phyloP scores from a whole-genome alignment of 2,797 vertebrate genomes.

The Thalassophryne amazonica region DNA sequence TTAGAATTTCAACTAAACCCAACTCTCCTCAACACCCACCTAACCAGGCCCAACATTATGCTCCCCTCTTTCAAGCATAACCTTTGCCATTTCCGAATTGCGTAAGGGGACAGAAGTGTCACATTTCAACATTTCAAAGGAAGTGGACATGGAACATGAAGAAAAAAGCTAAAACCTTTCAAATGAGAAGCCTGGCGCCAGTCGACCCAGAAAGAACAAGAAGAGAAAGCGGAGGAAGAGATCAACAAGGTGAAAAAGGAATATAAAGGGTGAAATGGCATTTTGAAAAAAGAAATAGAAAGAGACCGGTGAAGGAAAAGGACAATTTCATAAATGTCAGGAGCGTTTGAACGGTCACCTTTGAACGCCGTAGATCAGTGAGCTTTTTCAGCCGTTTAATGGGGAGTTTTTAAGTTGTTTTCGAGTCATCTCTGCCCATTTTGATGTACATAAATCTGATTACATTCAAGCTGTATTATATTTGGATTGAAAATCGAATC shows the following conservation, averaged over 20 bases:
- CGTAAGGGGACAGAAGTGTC: background rate
- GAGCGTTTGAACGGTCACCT: conserved; percentile 49
- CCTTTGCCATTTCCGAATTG: background rate
- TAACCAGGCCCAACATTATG: background rate
- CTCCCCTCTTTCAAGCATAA: background rate
- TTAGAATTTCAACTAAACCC: background rate
- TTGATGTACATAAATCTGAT: background rate
- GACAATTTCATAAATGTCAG: conserved; percentile 62
- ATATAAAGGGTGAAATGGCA: conserved; percentile 46
- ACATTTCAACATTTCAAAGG: conserved; percentile 2
- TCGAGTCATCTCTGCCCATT: background rate
- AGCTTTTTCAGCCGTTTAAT: conserved; percentile 13
- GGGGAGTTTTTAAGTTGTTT: conserved; percentile 5
- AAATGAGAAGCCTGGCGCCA: background rate
- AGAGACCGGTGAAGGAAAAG: conserved; percentile 42
- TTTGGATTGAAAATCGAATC: no score
- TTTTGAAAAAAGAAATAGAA: conserved; percentile 48
- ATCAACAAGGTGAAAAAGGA: conserved; percentile 22
- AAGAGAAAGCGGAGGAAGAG: conserved; percentile 13
- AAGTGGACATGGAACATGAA: background rate
- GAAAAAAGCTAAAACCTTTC: conserved; percentile 3
- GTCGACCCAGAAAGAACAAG: conserved; percentile 1
- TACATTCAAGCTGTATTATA: background rate
- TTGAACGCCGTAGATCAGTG: conserved; percentile 31
- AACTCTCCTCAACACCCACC: background rate